Conservation (phyloP, 2,888 invertebrate species). For the Yponomeuta malinellus region DNA sequence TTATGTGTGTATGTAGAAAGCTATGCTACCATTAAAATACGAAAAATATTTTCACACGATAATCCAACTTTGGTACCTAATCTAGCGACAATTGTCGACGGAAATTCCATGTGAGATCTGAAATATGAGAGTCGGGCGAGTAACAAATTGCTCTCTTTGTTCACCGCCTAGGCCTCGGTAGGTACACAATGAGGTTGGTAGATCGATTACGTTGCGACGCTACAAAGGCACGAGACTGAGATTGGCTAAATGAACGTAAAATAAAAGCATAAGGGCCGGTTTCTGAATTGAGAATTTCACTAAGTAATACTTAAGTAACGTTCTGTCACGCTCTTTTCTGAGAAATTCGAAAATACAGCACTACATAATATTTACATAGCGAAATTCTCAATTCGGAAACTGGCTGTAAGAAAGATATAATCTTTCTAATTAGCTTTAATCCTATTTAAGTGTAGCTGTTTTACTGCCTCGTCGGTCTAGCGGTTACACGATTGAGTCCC, state of each 20-base stretch:
- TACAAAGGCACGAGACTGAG: neutral
- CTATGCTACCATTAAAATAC: too few relatives aligned
- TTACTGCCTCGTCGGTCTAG: too few relatives aligned
- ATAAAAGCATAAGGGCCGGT: neutral
- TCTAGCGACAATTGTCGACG: neutral
- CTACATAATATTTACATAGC: too few relatives aligned
- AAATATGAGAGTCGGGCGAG: constrained; percentile 1
- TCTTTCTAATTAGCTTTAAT: neutral
- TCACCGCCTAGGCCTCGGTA: neutral
- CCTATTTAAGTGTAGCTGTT: too few relatives aligned
- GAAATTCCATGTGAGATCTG: neutral
- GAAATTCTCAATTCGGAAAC: too few relatives aligned
- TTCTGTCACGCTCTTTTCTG: too few relatives aligned
- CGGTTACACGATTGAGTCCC: too few relatives aligned
- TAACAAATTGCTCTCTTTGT: constrained; percentile 5
- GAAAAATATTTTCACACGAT: too few relatives aligned
- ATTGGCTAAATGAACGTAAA: neutral
- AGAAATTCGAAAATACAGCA: too few relatives aligned
- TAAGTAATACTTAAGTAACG: too few relatives aligned
- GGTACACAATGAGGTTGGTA: neutral
- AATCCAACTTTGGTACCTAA: neutral
- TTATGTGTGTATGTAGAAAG: too few relatives aligned
- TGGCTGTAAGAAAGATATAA: neutral
- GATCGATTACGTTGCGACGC: neutral
- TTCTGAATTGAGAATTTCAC: too few relatives aligned